Base-by-base conservation (phyloP, 2,888 invertebrate genomes). In the Acholoe squamosa region DNA sequence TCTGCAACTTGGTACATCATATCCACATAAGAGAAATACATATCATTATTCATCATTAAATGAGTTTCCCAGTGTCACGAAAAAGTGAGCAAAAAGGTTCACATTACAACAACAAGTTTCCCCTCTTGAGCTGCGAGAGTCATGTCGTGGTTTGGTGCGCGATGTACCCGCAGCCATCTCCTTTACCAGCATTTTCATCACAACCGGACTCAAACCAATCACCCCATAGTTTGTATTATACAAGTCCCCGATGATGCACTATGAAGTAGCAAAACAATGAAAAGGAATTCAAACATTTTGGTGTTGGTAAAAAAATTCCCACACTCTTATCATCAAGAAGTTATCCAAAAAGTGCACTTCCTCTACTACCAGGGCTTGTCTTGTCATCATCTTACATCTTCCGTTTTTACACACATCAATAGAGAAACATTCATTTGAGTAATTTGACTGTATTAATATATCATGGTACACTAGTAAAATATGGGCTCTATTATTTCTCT, bases 1-100 rank as follows among this genome's bases (percentile, higher is more conserved):
- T 86, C 86, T 56, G 86, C 86, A 86, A 86, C 86, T 86, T 86
- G 86, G 56, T 56, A 86, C 86, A 54, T 52, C 28, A 86, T 86
- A 86, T 86, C 86, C 86, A 86, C 86, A 86, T 86, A 86, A 86
- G 86, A 86, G 86, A 86, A 86, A 86, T 86, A 86, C 86, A 86
- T 86, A 86, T 86, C 86, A 86, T 86, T 86, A 54, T 86, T 86
- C 19, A 34, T 86, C 86, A 86, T 86, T 86, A 86, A 86, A 86
- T 56, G 52, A 86, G 54, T 54, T 86, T 86, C 86, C 56, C 52
- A 86, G 86, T 86, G 86, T 86, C 86, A 86, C 86, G 86, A 86
- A 86, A 86, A 86, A 86, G 86, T 86, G 86, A 86, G 86, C 86
- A 86, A 54, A 86, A 52, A 86, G 86, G 86, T 86, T 54, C 86